A percentile compares a stretch with the other conserved stretches of the same genome.
Conservation (phyloP, 1,140 invertebrate species). For the Drosophila varians region DNA sequence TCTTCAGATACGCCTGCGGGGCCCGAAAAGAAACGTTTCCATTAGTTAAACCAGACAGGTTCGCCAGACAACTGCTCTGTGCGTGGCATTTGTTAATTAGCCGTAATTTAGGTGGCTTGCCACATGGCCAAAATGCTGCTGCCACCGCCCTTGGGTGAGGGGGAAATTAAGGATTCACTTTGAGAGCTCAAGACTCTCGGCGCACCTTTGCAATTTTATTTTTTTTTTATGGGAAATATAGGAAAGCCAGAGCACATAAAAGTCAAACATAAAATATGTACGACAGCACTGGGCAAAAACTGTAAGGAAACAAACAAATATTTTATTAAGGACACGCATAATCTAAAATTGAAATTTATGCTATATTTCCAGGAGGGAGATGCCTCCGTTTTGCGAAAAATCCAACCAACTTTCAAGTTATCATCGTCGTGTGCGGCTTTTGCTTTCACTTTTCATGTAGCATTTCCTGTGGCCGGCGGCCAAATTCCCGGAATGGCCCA, state of each 20-base stretch:
- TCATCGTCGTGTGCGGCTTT: slow-evolving; percentile 52
- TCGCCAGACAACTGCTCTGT: slow-evolving; percentile 36
- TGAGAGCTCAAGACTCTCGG: background rate
- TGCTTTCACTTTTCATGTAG: slow-evolving; percentile 62
- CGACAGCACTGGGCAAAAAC: background rate
- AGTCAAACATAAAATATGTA: slow-evolving; percentile 47
- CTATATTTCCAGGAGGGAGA: slow-evolving; percentile 38
- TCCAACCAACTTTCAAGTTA: slow-evolving; percentile 64
- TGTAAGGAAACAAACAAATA: slow-evolving; percentile 60
- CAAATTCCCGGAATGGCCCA: slow-evolving; percentile 52
- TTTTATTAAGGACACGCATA: slow-evolving; percentile 75
- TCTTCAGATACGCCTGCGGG: slow-evolving; percentile 27
- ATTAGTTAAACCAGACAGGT: slow-evolving; percentile 35
- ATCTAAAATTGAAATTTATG: slow-evolving; percentile 80
- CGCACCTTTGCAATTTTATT: background rate
- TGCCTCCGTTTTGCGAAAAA: too few species aligned
- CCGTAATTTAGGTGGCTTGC: slow-evolving; percentile 36
- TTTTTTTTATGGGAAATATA: slow-evolving; percentile 7
- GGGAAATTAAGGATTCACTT: slow-evolving; percentile 29
- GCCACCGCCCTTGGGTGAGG: too few species aligned
- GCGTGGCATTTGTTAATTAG: slow-evolving; percentile 72
- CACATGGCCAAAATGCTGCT: slow-evolving; percentile 37
- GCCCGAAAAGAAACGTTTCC: slow-evolving; percentile 13
- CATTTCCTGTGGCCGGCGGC: slow-evolving; percentile 63
- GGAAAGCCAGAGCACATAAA: slow-evolving; percentile 21